Evolutionary conservation across 1,140 invertebrate species (phyloP).

Genomic region (Listronotus oregonensis): DNA sequence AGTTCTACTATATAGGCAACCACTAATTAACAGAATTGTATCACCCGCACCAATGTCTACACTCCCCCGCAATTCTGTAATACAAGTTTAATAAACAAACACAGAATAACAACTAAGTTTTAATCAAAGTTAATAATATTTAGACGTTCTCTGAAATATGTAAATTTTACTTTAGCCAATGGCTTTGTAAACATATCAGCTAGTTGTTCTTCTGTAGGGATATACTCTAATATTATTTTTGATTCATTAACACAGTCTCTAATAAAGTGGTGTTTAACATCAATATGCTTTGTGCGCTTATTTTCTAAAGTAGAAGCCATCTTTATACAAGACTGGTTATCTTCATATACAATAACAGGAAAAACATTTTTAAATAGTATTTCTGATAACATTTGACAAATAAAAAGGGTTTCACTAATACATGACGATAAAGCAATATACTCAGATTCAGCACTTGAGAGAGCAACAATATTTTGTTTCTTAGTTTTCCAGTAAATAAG

Average conservation of each 20-base stretch:
- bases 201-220: constrained; percentile 20
- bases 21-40: too few relatives aligned
- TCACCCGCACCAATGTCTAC: too few relatives aligned
- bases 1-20: too few relatives aligned
- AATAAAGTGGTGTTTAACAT: constrained; percentile 51
- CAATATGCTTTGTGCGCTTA: constrained; percentile 49
- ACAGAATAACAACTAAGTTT: too few relatives aligned
- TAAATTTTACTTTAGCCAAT: constrained; percentile 13
- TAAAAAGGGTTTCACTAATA: constrained; percentile 49
- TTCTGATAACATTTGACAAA: constrained; percentile 43
- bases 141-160: neutral
- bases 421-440: constrained; percentile 49
- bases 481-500: constrained; percentile 29
- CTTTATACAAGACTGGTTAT: constrained; percentile 20
- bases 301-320: constrained; percentile 4
- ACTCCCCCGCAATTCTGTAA: too few relatives aligned
- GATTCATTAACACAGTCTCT: neutral
- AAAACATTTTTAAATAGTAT: constrained; percentile 44
- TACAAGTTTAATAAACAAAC: too few relatives aligned
- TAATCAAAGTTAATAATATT: neutral
- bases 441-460: constrained; percentile 57
- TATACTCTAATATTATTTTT: constrained; percentile 30
- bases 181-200: constrained; percentile 41
- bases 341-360: constrained; percentile 9
- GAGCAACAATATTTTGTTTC: constrained; percentile 47